Base-by-base conservation (phyloP, 2,113 vertebrate genomes). In the Colistium nudipinnis region DNA sequence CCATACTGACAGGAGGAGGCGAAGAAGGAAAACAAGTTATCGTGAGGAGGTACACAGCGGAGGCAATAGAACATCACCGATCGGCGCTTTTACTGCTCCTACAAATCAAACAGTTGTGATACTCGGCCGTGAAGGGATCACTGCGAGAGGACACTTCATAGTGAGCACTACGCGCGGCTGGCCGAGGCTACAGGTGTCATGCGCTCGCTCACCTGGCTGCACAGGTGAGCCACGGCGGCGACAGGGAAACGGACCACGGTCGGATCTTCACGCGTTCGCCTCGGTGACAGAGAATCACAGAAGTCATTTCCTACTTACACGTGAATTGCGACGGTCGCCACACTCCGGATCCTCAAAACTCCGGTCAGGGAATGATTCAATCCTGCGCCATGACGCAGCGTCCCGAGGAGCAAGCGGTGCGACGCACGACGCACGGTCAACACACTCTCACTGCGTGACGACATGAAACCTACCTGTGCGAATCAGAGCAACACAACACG, bases 341-440 rank as follows among this genome's bases (percentile, higher is more conserved):
- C n/a, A 20, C 6, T 1, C 24, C 19, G 25, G 41, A 4, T n/a
- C 70, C 61, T 7, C 14, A 19, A 8, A 79, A 78, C 33, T 65
- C 63, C 36, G 54, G 4, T 79, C 44, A 67, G 45, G 4, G 78
- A 80, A 70, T 22, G 81, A 76, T 63, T 48, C 76, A 83, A 57
- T 80, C 77, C 61, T 14, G 49, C 60, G 49, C 76, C 45, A 51
- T 83, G 85, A 90, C 85, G 80, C 76, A 68, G 74, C 35, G 53
- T 30, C 74, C 39, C 3, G 62, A 20, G 28, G 3, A 62, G 61
- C 7, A 43, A 44, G 57, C 38, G 6, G 27, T 11, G 4, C 22
- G 43, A 30, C 44, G 52, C 39, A 28, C 33, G 3, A 17, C 51
- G 1, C 36, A 22, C 19, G 1, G 11, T 39, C 24, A 16, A 35